Evolutionary conservation across 2,797 vertebrate species (phyloP), one percentile per base, ranked within the genome.

Genomic region (Micromesistius poutassou): DNA sequence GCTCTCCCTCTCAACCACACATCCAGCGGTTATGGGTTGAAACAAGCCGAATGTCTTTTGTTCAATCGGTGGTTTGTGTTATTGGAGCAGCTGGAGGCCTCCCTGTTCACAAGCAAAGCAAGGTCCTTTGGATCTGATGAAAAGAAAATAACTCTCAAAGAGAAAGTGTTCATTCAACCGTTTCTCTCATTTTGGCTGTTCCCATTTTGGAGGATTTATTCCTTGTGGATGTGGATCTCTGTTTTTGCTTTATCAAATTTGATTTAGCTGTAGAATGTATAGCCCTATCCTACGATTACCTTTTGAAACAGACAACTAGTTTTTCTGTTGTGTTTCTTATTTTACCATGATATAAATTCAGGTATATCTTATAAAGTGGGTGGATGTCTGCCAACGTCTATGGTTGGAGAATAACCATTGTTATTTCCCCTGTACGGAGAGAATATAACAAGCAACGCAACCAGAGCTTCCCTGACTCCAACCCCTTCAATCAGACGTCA

Each of bases 231-330:
- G 9, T 80, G 76, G 10, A 72, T 38, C 50, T 77, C 30, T 75
- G 89, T 80, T 88, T 82, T 22, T 74, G 79, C 78, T 89, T 89
- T 83, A 79, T 91, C 90, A 88, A 93, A 91, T 84, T 91, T 88
- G 75, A 89, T 85, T 25, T 91, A 85, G 82, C 87, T 91, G 85
- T 90, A 92, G 92, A 91, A 92, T 93, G 93, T 94, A 89, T 92
- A 86, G 92, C 66, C 62, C 82, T 86, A 83, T 82, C 81, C 89
- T 76, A 50, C 76, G 66, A 80, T 72, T 81, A 77, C 78, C 74
- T 81, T 71, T 22, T 13, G 68, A 62, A 28, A 28, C 9, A 66
- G 28, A 28, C 62, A 66, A 66, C 62, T 66, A 1, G n/a, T 28
- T 66, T 62, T 10, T 9, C 62, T 66, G 55, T 62, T 50, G 46